Conservation (phyloP, 2,113 vertebrate species). For the Epinephelus fuscoguttatus region DNA sequence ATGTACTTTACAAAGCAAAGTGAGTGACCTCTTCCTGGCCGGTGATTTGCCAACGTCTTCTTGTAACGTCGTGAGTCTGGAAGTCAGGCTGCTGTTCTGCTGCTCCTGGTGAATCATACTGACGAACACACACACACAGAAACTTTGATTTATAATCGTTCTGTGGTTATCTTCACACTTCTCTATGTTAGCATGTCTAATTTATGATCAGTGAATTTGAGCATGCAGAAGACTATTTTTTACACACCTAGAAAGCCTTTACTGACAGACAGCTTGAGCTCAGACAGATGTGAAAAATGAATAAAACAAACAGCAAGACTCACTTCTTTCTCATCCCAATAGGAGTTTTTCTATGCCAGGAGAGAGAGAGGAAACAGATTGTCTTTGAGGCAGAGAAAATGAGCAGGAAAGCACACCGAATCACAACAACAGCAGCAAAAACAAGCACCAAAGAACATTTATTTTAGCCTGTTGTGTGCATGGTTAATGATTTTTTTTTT, state of each 20-base stretch:
- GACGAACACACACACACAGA: conserved; percentile 31
- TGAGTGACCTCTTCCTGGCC: conserved; percentile 88
- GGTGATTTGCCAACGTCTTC: conserved; percentile 96
- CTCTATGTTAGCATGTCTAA: not conserved
- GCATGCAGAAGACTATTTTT: conserved; percentile 47
- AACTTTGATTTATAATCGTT: not conserved
- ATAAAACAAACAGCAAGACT: conserved; percentile 78
- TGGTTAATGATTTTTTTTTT: not conserved
- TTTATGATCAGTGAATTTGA: conserved; percentile 40
- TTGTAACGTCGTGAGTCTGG: conserved; percentile 91
- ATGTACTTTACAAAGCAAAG: not conserved
- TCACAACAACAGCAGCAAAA: conserved; percentile 43
- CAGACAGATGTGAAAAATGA: conserved; percentile 49
- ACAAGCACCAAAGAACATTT: conserved; percentile 18
- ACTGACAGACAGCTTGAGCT: conserved; percentile 39
- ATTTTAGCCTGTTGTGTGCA: conserved; percentile 4
- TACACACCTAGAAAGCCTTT: conserved; percentile 38
- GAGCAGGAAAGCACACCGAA: conserved; percentile 46
- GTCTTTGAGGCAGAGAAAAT: conserved; percentile 68
- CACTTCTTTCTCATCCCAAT: conserved; percentile 89
- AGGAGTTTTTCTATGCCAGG: conserved; percentile 86
- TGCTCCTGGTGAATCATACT: conserved; percentile 96
- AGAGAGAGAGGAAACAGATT: conserved; percentile 73
- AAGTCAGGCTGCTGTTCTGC: conserved; percentile 86
- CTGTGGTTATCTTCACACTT: not conserved